Evolutionary conservation across 2,113 vertebrate genomes (phyloP).

Genomic region (Bos javanicus): DNA sequence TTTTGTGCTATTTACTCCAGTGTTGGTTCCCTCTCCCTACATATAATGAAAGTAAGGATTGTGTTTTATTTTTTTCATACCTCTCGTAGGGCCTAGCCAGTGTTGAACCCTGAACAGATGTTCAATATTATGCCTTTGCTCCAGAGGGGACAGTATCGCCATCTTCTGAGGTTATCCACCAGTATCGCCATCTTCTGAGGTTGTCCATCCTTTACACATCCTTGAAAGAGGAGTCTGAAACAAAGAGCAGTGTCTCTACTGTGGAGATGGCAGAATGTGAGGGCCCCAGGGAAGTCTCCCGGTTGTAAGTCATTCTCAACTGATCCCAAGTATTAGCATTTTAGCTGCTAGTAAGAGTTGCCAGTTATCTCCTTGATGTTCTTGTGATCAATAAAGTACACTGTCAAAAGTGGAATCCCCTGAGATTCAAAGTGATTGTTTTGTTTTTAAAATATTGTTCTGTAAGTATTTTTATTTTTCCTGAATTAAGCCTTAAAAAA

Average conservation of each 20-base stretch:
- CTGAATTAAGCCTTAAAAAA: not conserved
- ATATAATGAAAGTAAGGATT: not conserved
- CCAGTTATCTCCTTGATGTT: not conserved
- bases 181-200: not conserved
- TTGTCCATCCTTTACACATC: not conserved
- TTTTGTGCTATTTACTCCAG: not conserved
- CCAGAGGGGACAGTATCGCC: rapidly evolving
- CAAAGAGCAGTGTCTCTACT: not conserved
- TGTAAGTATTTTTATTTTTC: not conserved
- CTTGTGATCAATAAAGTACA: not conserved
- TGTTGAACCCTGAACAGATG: not conserved
- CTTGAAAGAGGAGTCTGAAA: not conserved
- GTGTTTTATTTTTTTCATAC: not conserved
- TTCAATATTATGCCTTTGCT: not conserved
- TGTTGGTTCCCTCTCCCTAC: not conserved
- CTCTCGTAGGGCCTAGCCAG: not conserved
- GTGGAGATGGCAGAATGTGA: not conserved
- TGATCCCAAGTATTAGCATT: not conserved
- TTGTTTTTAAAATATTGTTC: not conserved
- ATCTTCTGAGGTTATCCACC: not conserved
- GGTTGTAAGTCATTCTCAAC: not conserved
- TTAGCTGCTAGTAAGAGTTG: not conserved
- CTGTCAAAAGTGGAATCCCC: not conserved
- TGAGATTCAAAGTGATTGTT: not conserved
- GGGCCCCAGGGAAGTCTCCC: not conserved